Evolutionary conservation across 2,797 vertebrate species (phyloP).

Genomic region (Cetoscarus ocellatus): DNA sequence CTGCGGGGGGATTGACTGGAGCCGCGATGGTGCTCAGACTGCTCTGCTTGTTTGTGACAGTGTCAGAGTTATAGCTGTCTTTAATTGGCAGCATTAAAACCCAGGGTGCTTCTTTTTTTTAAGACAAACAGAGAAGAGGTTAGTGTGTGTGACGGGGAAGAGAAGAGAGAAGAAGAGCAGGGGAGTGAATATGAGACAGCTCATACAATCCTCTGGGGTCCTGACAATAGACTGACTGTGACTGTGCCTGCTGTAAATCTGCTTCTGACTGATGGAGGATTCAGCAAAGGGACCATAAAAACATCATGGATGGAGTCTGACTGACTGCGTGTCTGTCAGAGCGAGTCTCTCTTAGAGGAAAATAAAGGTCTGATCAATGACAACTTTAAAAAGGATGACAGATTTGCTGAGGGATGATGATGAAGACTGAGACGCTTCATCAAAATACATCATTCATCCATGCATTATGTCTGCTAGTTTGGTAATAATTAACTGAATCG

Average conservation of each 20-base stretch:
- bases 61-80: constrained; percentile 58
- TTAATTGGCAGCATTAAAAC: constrained; percentile 53
- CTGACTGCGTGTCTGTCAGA: constrained; percentile 46
- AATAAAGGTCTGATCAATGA: constrained; percentile 17
- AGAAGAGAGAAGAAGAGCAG: constrained; percentile 1
- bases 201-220: constrained; percentile 57
- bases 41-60: constrained; percentile 63
- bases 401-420: not conserved
- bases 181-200: constrained; percentile 4
- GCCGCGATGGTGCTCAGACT: constrained; percentile 48
- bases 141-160: constrained; percentile 1
- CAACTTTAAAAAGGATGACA: constrained; percentile 15
- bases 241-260: constrained; percentile 69
- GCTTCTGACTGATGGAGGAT: constrained; percentile 47
- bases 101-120: constrained; percentile 28
- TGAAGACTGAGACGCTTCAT: constrained; percentile 8
- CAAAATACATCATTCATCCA: constrained; percentile 7
- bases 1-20: constrained; percentile 40
- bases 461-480: not conserved
- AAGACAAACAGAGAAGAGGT: constrained; percentile 30
- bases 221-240: constrained; percentile 55
- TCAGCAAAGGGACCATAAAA: constrained; percentile 54
- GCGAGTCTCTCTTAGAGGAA: constrained; percentile 6
- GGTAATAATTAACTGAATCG: not conserved
- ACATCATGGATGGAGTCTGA: constrained; percentile 63